Percentiles rank a stretch among this genome's conserved stretches.
These are phyloP conservation scores for Timandra comae DNA, from an alignment of 2,888 invertebrate genomes.

Conservation along the genomic window DNA sequence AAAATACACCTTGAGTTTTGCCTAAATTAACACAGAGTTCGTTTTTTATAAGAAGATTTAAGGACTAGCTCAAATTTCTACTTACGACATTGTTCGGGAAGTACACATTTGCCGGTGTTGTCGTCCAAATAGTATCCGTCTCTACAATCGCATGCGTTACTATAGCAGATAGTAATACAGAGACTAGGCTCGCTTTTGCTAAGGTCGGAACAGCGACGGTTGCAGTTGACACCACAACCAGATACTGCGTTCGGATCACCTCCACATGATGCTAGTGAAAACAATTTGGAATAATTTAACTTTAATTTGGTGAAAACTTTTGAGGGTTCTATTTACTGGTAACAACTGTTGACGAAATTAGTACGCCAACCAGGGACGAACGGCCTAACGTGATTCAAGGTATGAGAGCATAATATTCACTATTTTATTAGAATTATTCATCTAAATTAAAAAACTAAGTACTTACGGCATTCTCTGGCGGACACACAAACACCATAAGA, in stretches of 20 bases:
- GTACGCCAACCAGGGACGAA: no score
- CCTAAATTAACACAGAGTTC: no score
- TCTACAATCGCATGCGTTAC: slow-evolving; percentile 27
- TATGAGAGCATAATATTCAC: no score
- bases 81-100: slow-evolving; percentile 28
- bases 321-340: no score
- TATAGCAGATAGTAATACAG: slow-evolving; percentile 17
- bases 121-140: slow-evolving; percentile 22
- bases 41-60: no score
- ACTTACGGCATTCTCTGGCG: slow-evolving; percentile 25
- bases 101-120: slow-evolving; percentile 23
- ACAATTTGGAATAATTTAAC: no score
- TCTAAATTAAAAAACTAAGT: slow-evolving; percentile 16
- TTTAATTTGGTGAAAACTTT: no score
- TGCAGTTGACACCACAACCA: slow-evolving; percentile 26
- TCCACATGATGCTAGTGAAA: slow-evolving; percentile 20
- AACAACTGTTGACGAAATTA: no score
- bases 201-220: slow-evolving; percentile 21
- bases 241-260: slow-evolving; percentile 23
- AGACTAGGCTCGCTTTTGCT: slow-evolving; percentile 3
- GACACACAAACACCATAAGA: slow-evolving; percentile 28
- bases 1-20: no score
- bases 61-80: slow-evolving; percentile 1
- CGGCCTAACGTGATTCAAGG: no score
- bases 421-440: no score